Percentiles rank a stretch among this genome's conserved stretches.
Evolutionary conservation across 2,888 invertebrate species (phyloP).

Genomic region (Thera britannica): DNA sequence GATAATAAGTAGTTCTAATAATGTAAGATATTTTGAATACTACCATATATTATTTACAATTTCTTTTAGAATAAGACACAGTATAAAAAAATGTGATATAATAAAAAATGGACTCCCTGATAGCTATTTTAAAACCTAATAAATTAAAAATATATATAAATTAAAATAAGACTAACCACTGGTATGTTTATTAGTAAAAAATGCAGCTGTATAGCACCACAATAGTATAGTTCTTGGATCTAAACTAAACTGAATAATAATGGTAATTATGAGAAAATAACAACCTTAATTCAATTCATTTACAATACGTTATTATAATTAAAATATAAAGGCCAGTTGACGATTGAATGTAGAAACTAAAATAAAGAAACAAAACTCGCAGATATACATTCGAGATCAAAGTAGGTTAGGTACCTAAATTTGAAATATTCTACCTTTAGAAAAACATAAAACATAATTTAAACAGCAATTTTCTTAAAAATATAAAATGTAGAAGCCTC

Average conservation of each 20-base stretch:
- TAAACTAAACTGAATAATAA: conserved; percentile 5
- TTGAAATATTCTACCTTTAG: background rate
- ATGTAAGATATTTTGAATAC: conserved; percentile 49
- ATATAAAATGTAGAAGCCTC: conserved; percentile 42
- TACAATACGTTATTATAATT: background rate
- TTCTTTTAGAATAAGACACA: background rate
- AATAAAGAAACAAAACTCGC: background rate
- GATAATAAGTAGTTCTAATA: conserved; percentile 2
- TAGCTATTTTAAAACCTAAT: background rate
- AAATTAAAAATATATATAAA: background rate
- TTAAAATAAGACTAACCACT: background rate
- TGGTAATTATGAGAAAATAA: background rate
- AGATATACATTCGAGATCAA: conserved; percentile 20
- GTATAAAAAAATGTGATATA: background rate
- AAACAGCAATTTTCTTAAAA: background rate
- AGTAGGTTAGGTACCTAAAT: background rate
- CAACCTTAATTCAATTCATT: background rate
- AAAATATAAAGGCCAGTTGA: background rate
- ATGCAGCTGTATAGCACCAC: conserved; percentile 28
- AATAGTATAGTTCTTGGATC: conserved; percentile 17
- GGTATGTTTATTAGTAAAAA: conserved; percentile 11
- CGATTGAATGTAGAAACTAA: background rate
- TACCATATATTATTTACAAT: conserved; percentile 47
- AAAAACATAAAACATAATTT: conserved; percentile 3
- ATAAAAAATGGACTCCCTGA: background rate